Evolutionary conservation across 2,113 vertebrate genomes (phyloP).

Genomic region (Chelonoidis abingdonii): DNA sequence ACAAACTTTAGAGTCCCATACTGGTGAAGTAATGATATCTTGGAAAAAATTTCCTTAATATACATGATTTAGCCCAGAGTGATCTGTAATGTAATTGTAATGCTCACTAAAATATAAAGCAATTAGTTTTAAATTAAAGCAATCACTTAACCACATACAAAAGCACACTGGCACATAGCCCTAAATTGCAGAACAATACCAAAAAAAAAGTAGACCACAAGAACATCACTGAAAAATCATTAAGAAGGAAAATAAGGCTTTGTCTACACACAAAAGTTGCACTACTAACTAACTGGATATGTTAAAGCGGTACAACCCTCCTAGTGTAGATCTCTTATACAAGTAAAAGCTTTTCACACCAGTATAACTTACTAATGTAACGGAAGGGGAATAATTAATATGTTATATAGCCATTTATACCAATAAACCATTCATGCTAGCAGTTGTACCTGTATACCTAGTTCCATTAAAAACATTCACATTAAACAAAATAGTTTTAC

Average conservation of each 20-base stretch:
- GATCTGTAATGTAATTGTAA: not conserved
- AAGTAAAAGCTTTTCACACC: not conserved
- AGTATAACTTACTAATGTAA: not conserved
- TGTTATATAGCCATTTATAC: not conserved
- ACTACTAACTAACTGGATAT: not conserved
- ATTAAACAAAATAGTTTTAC: not conserved
- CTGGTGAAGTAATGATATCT: not conserved
- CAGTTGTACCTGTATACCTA: rapidly evolving
- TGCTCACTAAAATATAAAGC: not conserved
- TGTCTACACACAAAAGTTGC: no score
- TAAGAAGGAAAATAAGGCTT: not conserved
- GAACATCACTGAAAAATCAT: not conserved
- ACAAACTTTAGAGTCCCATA: not conserved
- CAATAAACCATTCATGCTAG: not conserved
- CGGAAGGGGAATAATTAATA: not conserved
- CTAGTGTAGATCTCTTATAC: not conserved
- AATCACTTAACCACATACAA: not conserved
- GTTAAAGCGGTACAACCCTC: not conserved
- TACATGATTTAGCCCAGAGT: not conserved
- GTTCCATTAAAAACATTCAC: not conserved
- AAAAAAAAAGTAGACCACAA: not conserved
- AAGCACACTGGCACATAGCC: not conserved
- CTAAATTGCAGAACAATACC: not conserved
- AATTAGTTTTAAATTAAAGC: not conserved
- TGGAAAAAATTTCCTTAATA: not conserved